phyloP scores from a whole-genome alignment of 2,113 vertebrate genomes.

The Lanius collurio region DNA sequence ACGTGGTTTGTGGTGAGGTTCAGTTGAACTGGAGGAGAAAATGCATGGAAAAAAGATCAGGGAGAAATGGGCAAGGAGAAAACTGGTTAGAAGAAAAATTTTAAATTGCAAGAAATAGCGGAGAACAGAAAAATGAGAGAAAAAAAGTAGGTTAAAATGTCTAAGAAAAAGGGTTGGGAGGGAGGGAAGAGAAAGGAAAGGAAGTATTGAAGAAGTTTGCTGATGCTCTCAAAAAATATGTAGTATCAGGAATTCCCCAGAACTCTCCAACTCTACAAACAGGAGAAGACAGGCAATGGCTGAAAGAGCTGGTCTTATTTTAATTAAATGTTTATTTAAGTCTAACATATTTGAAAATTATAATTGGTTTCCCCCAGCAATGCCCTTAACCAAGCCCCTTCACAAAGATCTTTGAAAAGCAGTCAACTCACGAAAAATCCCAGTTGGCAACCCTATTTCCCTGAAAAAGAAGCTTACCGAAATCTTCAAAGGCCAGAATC shows the following conservation, averaged over 20 bases:
- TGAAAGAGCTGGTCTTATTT: constrained; percentile 36
- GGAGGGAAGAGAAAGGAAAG: background rate
- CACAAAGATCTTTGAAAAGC: constrained; percentile 54
- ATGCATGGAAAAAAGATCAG: background rate
- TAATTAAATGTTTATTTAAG: constrained; percentile 68
- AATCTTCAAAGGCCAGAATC: constrained; percentile 55
- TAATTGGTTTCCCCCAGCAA: constrained; percentile 59
- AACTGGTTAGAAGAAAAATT: background rate
- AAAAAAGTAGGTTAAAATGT: constrained; percentile 10
- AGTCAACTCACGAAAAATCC: constrained; percentile 20
- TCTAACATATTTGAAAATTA: constrained; percentile 60
- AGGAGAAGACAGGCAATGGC: constrained; percentile 26
- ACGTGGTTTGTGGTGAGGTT: background rate
- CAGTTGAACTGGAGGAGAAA: background rate
- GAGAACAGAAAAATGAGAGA: background rate
- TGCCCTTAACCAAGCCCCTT: constrained; percentile 50
- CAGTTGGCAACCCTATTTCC: constrained; percentile 24
- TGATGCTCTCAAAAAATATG: constrained; percentile 15
- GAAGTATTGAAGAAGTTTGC: constrained; percentile 40
- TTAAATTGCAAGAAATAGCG: background rate
- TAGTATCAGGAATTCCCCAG: constrained; percentile 55
- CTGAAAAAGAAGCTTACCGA: constrained; percentile 33
- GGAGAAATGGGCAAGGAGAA: background rate
- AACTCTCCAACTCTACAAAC: constrained; percentile 23
- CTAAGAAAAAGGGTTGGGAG: background rate